phyloP scores from a whole-genome alignment of 2,888 invertebrate species.

The Metopia argyrocephala region DNA sequence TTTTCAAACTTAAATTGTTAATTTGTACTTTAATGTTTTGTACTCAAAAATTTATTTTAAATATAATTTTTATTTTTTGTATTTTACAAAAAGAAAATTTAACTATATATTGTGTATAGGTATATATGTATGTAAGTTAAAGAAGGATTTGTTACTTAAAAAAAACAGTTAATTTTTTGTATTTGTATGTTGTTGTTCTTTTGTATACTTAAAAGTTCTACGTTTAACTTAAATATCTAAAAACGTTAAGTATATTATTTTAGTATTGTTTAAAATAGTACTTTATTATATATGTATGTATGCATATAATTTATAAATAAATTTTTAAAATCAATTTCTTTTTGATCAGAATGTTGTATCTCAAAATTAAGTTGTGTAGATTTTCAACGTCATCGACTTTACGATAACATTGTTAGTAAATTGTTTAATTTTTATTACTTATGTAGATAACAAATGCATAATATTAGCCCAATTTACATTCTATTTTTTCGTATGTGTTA shows the following conservation, averaged over 20 bases:
- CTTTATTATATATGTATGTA: constrained; percentile 70
- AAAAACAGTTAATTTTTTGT: constrained; percentile 49
- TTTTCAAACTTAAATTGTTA: constrained; percentile 70
- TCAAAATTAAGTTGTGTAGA: constrained; percentile 34
- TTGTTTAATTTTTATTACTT: constrained; percentile 1
- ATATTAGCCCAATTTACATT: too few relatives aligned
- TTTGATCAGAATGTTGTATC: constrained; percentile 40
- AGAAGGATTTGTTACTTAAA: constrained; percentile 33
- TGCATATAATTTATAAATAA: constrained; percentile 30
- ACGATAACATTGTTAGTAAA: constrained; percentile 36
- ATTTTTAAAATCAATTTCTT: constrained; percentile 31
- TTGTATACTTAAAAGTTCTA: constrained; percentile 38
- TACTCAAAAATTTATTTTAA: constrained; percentile 69
- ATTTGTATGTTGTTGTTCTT: constrained; percentile 46
- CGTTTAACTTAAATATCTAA: constrained; percentile 49
- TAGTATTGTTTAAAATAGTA: constrained; percentile 71
- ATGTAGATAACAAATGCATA: too few relatives aligned
- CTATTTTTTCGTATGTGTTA: too few relatives aligned
- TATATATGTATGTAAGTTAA: constrained; percentile 36
- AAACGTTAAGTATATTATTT: constrained; percentile 48
- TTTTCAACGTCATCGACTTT: constrained; percentile 37
- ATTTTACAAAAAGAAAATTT: constrained; percentile 42
- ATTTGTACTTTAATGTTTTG: constrained; percentile 75
- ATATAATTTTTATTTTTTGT: constrained; percentile 38
- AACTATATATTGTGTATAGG: constrained; percentile 60